Percentiles rank a stretch among this genome's conserved stretches.
Evolutionary conservation across 2,888 invertebrate genomes (phyloP).

Genomic region (Halictus ligatus): DNA sequence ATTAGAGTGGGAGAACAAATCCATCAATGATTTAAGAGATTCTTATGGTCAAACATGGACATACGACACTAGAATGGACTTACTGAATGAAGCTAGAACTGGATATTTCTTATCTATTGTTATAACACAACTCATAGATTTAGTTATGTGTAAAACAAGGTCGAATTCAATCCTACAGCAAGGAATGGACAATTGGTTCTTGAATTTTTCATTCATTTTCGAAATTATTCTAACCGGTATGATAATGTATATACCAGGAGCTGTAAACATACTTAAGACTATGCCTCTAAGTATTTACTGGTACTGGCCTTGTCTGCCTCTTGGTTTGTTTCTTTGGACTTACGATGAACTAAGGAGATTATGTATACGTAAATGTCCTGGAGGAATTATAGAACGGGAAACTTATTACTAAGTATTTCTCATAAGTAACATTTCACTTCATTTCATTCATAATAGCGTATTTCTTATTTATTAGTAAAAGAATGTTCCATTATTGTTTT

Average conservation of each 20-base stretch:
- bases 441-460: background rate
- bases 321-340: constrained; percentile 88
- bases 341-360: constrained; percentile 91
- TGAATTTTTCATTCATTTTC: constrained; percentile 89
- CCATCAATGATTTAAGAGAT: constrained; percentile 89
- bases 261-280: constrained; percentile 86
- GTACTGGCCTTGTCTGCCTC: constrained; percentile 91
- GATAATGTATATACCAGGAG: constrained; percentile 89
- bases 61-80: constrained; percentile 87
- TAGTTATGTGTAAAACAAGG: constrained; percentile 90
- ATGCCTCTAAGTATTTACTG: constrained; percentile 85
- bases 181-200: constrained; percentile 88
- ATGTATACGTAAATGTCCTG: constrained; percentile 88
- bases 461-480: background rate
- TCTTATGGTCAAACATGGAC: constrained; percentile 92
- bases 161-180: constrained; percentile 90
- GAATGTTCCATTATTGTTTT: background rate
- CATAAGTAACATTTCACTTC: background rate
- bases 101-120: constrained; percentile 91
- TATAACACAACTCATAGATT: constrained; percentile 90
- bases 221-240: constrained; percentile 88
- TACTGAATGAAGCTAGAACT: constrained; percentile 90
- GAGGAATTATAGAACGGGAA: constrained; percentile 87
- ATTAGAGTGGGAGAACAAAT: constrained; percentile 89
- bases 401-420: constrained; percentile 79